Evolutionary conservation across 1,140 invertebrate genomes (phyloP).

Genomic region (Chironomus tepperi): DNA sequence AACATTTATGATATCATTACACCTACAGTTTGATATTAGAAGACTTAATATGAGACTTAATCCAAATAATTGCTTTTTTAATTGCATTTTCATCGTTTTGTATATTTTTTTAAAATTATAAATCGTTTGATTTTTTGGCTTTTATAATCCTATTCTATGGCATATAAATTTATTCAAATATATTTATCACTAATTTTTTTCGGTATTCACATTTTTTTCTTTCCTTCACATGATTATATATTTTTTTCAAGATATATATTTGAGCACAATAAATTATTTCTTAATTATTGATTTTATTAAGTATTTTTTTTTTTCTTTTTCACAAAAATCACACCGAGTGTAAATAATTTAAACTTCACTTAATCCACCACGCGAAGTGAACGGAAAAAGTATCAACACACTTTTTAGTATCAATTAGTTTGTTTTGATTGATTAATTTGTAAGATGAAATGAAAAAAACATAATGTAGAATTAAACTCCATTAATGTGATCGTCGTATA

Average conservation of each 20-base stretch:
- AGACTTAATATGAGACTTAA: constrained; percentile 4
- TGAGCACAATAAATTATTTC: background rate
- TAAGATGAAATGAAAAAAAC: too few species aligned
- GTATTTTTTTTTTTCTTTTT: background rate
- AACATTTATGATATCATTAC: constrained; percentile 11
- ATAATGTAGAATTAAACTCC: background rate
- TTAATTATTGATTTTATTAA: background rate
- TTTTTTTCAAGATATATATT: background rate
- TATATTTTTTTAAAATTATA: background rate
- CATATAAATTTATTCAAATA: background rate
- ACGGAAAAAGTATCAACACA: too few species aligned
- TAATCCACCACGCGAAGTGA: background rate
- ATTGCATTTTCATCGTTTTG: constrained; percentile 3
- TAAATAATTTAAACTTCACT: too few species aligned
- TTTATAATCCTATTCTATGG: background rate
- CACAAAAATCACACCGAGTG: too few species aligned
- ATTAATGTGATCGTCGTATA: constrained; percentile 4
- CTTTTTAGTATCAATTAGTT: too few species aligned
- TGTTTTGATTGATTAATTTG: too few species aligned
- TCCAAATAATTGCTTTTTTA: constrained; percentile 11
- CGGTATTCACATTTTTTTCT: background rate
- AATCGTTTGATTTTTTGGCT: background rate
- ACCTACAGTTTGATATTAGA: constrained; percentile 14
- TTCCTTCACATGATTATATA: background rate
- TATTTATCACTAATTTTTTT: constrained; percentile 5